phyloP scores from a whole-genome alignment of 2,888 invertebrate species.

The Amblyjoppa fuscipennis region DNA sequence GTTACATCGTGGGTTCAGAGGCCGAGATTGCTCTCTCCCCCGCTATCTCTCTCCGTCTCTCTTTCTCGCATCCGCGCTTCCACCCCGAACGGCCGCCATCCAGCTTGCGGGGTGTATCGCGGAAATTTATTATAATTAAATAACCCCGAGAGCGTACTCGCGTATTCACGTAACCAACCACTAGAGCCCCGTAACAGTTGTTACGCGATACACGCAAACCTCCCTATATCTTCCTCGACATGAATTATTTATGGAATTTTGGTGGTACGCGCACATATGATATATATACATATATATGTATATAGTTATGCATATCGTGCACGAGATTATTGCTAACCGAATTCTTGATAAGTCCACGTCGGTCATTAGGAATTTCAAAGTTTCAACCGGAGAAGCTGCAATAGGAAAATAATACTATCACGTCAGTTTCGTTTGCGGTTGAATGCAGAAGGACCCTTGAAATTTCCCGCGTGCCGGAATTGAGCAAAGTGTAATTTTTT shows the following conservation, averaged over 20 bases:
- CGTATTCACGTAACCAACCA: constrained; percentile 57
- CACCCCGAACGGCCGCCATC: background rate
- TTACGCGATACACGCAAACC: constrained; percentile 66
- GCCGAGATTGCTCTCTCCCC: constrained; percentile 42
- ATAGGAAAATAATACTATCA: background rate
- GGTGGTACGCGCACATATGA: constrained; percentile 40
- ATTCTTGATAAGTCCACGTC: background rate
- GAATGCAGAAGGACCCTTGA: background rate
- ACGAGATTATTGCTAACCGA: constrained; percentile 39
- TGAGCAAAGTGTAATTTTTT: too few species aligned
- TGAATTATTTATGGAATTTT: constrained; percentile 69
- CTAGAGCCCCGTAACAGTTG: constrained; percentile 57
- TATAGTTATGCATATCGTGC: constrained; percentile 1
- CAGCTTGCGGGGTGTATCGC: constrained; percentile 57
- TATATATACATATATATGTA: background rate
- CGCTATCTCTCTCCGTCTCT: background rate
- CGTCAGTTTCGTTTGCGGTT: background rate
- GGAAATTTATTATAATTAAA: constrained; percentile 76
- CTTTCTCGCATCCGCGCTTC: constrained; percentile 14
- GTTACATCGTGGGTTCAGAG: constrained; percentile 61
- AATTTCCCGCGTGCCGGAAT: background rate
- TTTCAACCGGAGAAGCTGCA: background rate
- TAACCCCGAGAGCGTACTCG: constrained; percentile 58
- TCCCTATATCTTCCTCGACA: constrained; percentile 49
- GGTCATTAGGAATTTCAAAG: background rate